Base-by-base conservation (phyloP, 2,113 vertebrate genomes). In the Oplegnathus fasciatus region DNA sequence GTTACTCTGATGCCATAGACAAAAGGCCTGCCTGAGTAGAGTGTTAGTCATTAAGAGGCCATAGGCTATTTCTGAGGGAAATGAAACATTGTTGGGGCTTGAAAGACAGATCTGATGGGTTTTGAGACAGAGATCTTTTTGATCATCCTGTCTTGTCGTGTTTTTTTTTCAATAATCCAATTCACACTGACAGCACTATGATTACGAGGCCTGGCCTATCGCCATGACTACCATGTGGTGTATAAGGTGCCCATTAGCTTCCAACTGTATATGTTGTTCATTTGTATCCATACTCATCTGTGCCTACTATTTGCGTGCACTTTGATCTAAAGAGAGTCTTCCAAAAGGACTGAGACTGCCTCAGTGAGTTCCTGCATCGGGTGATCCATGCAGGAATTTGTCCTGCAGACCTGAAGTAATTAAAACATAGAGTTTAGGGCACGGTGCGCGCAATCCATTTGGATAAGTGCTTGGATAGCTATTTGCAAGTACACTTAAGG, bases 401-500 rank as follows among this genome's bases (percentile, higher is more conserved):
- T 80, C 77, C 62, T 22, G 70, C 74, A 78, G 55, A 80, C 55
- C 73, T 84, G 37, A 76, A 86, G 69, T 80, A 76, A 88, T 89
- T 92, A 86, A 83, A 90, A 70, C 58, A 55, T 42, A 73, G 68
- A 86, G 69, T 87, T 87, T 44, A 48, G 42, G 34, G 40, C 54
- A 62, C 10, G 17, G 6, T 32, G 80, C 75, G 82, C 22, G 11
- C 54, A 52, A 54, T 86, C 84, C 86, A 84, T 85, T 87, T 80
- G 69, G 75, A 82, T 85, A 88, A 89, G 77, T 91, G 90, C 88
- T 86, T 62, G 58, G 64, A 55, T 69, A 7, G 89, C 89, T 62
- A 24, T 90, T 92, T 82, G 73, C 68, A 65, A 82, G 85, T 32
- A 83, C 81, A 87, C 87, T 85, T 84, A 61, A 86, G 89, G 86